Evolutionary conservation across 2,797 vertebrate genomes (phyloP).

Genomic region (Chaetodon trifasciatus): DNA sequence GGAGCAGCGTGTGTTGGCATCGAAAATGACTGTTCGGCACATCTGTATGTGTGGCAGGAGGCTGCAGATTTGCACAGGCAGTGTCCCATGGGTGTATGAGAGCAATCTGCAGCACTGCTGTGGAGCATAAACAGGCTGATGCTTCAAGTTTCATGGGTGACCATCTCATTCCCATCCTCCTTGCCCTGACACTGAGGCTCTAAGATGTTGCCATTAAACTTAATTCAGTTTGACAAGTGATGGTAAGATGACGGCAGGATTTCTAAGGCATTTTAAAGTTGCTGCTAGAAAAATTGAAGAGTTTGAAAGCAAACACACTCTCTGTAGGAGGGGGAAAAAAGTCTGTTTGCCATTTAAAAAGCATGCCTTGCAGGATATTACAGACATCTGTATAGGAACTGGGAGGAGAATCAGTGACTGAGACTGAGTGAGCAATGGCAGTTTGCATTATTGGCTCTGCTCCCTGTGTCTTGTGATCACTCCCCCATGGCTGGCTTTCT

Average conservation of each 20-base stretch:
- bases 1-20: conserved; percentile 19
- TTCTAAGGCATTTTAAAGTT: background rate
- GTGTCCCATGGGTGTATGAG: conserved; percentile 20
- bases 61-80: conserved; percentile 24
- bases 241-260: background rate
- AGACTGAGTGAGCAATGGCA: conserved; percentile 15
- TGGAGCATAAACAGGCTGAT: conserved; percentile 16
- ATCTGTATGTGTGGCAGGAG: conserved; percentile 40
- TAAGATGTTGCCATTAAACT: conserved; percentile 16
- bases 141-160: conserved; percentile 38
- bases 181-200: background rate
- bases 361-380: conserved; percentile 24
- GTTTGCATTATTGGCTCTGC: conserved; percentile 36
- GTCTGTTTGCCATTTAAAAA: conserved; percentile 17
- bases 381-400: conserved; percentile 28
- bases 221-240: conserved; percentile 8
- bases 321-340: background rate
- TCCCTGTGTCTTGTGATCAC: conserved; percentile 27
- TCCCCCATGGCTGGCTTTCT: conserved; percentile 25
- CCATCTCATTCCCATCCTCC: conserved; percentile 37
- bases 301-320: conserved; percentile 5
- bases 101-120: conserved; percentile 52
- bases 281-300: background rate
- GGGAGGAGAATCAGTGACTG: conserved; percentile 39
- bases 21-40: conserved; percentile 22